A percentile compares a stretch with the other conserved stretches of the same genome.
Conservation (phyloP, 1,140 invertebrate species). For the Trypoxylus dichotomus region DNA sequence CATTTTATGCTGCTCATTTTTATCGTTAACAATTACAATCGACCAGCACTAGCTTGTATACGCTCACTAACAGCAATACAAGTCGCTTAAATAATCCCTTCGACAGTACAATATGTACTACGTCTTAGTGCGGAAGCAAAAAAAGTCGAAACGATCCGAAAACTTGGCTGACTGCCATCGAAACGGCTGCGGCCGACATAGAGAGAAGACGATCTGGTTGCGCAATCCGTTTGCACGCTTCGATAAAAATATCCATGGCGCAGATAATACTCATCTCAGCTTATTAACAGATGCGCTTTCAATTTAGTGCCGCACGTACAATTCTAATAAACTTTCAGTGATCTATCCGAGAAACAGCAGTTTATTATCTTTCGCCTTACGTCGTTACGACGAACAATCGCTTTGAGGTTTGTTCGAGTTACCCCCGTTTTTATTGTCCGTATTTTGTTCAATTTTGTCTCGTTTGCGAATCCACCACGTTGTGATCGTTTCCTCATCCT, state of each 20-base stretch:
- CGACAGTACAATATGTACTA: too few relatives aligned
- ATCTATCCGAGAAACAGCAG: background rate
- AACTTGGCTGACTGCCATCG: background rate
- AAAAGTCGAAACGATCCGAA: background rate
- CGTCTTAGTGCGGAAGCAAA: background rate
- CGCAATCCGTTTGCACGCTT: constrained; percentile 32
- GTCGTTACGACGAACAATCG: background rate
- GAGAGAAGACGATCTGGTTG: constrained; percentile 6
- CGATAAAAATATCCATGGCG: constrained; percentile 39
- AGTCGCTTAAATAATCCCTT: too few relatives aligned
- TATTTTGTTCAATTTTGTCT: background rate
- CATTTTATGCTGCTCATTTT: too few relatives aligned
- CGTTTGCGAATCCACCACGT: too few relatives aligned
- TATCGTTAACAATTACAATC: too few relatives aligned
- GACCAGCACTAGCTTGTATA: too few relatives aligned
- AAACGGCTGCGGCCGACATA: background rate
- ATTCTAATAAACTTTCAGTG: background rate
- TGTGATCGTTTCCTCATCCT: too few relatives aligned
- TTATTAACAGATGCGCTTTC: constrained; percentile 36
- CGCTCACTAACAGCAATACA: too few relatives aligned
- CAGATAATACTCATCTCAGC: constrained; percentile 41
- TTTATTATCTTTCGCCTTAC: too few relatives aligned
- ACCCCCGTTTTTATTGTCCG: background rate
- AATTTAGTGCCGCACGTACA: background rate
- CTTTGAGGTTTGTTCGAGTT: background rate